Evolutionary conservation across 2,888 invertebrate species (phyloP).

Genomic region (Folsomia manolachei): DNA sequence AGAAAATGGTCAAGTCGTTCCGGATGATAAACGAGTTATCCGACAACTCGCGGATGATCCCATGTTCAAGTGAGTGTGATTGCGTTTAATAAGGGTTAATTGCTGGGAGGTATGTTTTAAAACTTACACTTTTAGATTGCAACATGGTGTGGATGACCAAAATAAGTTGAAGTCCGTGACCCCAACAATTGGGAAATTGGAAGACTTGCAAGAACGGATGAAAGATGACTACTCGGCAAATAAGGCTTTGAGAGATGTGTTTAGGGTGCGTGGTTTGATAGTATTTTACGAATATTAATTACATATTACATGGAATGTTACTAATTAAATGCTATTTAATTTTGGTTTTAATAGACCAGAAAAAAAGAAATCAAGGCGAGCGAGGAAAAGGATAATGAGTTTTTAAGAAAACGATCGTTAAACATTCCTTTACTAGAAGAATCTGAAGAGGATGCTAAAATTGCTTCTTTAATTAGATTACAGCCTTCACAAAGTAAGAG

Average conservation of each 20-base stretch:
- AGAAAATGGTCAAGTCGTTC: slow-evolving; percentile 88
- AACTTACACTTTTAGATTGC: slow-evolving; percentile 76
- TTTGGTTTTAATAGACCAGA: slow-evolving; percentile 59
- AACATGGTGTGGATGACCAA: slow-evolving; percentile 82
- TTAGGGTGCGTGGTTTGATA: slow-evolving; percentile 72
- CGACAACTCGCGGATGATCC: slow-evolving; percentile 89
- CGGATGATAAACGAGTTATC: slow-evolving; percentile 86
- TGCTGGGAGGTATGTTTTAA: too few relatives aligned
- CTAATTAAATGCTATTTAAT: too few relatives aligned
- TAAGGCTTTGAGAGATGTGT: slow-evolving; percentile 74
- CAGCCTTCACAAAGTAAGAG: slow-evolving; percentile 62
- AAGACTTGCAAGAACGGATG: slow-evolving; percentile 75
- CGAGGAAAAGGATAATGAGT: slow-evolving; percentile 65
- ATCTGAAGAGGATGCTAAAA: slow-evolving; percentile 71
- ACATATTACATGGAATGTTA: not conserved
- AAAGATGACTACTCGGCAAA: slow-evolving; percentile 92
- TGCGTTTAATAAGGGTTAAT: too few relatives aligned
- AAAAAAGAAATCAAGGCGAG: slow-evolving; percentile 72
- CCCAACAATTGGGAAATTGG: slow-evolving; percentile 71
- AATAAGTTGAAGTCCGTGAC: slow-evolving; percentile 67
- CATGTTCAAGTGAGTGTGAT: slow-evolving; percentile 70
- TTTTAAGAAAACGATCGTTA: slow-evolving; percentile 72
- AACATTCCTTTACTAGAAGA: slow-evolving; percentile 76
- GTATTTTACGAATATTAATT: not conserved
- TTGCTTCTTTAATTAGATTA: slow-evolving; percentile 72